Conservation (phyloP, 1,140 invertebrate genomes). For the Drosophila ambigua region DNA sequence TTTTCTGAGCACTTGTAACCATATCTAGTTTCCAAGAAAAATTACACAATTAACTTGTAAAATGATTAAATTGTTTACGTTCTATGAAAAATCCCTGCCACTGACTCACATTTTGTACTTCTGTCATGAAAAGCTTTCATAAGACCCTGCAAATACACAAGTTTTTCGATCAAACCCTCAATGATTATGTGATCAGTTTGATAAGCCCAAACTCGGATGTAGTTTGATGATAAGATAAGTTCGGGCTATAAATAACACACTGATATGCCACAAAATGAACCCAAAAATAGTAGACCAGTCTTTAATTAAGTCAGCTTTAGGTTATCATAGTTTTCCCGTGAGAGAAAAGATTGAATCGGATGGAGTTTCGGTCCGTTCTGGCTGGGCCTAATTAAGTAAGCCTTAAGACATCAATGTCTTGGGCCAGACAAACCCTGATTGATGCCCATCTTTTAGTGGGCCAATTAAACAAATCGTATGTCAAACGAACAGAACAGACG, state of each 20-base stretch:
- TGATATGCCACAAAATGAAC: background rate
- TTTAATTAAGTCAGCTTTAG: constrained; percentile 25
- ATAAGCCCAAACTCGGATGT: background rate
- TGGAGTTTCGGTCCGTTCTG: constrained; percentile 21
- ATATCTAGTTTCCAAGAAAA: too few relatives aligned
- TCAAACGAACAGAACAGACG: constrained; percentile 30
- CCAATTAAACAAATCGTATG: constrained; percentile 80
- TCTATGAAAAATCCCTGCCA: background rate
- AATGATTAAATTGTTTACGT: background rate
- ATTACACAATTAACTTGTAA: too few relatives aligned
- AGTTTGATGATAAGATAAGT: constrained; percentile 20
- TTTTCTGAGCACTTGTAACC: too few relatives aligned
- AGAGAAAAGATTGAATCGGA: background rate
- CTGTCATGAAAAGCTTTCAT: too few relatives aligned
- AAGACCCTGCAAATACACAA: too few relatives aligned
- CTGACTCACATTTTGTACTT: too few relatives aligned
- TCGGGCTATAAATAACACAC: background rate
- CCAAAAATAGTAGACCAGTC: background rate
- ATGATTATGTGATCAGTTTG: constrained; percentile 1
- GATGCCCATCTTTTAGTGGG: constrained; percentile 72
- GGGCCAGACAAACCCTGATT: constrained; percentile 52
- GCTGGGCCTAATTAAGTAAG: constrained; percentile 54
- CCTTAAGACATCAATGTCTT: constrained; percentile 22
- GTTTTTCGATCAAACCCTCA: too few relatives aligned
- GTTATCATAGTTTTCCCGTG: constrained; percentile 4